Evolutionary conservation across 2,113 vertebrate species (phyloP), one percentile per base, ranked within the genome.

Genomic region (Microcebus tavaratra): DNA sequence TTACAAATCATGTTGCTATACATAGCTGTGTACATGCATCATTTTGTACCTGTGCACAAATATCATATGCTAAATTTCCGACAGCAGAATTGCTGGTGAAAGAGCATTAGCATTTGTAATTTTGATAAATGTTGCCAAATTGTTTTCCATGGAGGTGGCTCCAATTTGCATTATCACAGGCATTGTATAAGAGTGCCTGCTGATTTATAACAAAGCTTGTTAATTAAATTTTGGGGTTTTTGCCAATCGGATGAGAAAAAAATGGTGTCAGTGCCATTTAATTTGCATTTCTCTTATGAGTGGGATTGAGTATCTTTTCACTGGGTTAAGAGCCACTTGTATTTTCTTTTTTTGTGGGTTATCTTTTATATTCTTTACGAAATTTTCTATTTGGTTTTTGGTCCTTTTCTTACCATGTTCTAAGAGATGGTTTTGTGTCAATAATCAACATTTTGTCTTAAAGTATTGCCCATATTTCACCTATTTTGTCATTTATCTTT

Each of bases 181-280:
- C 67, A 70, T 68, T 53, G 34, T 68, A 53, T 79, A 36, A 95
- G 65, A 81, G 15, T 76, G 68, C 57, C 36, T 83, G 75, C 90
- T 96, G 92, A 95, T 95, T 96, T 80, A 50, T 91, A 93, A 90
- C 87, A 45, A 94, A 95, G 55, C 5, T 61, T 82, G 61, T 78
- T 96, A 91, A 97, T 96, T 97, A 97, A 93, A 78, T 70, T 93
- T 92, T 91, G 78, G 86, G 75, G n/a, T 48, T 91, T 97, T 83
- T 96, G 96, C 94, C 90, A 83, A 80, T 42, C 50, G n/a, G 83
- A 91, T 91, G 83, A 92, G 72, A 65, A 92, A 95, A 70, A 86
- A 79, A 83, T 13, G 3, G 13, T 65, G 34, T 96, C 48, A 14
- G 15, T 90, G n/a, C 70, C 79, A 93, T 96, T 90, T 85, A 90